phyloP scores from a whole-genome alignment of 1,140 invertebrate species.

The Calephelis virginiensis region DNA sequence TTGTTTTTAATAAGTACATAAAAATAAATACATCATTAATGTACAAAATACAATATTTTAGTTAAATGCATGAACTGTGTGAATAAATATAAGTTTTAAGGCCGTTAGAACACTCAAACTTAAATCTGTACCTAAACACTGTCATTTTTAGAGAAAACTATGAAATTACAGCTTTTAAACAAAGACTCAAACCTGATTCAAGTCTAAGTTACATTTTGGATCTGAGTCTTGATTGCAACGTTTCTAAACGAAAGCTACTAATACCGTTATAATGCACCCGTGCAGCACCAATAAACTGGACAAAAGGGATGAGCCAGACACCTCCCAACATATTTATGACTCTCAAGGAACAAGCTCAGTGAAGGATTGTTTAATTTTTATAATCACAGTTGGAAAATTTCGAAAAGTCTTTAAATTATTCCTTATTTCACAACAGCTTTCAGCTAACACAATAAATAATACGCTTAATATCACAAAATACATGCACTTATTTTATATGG shows the following conservation, averaged over 20 bases:
- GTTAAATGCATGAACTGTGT: slow-evolving; percentile 17
- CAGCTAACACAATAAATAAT: slow-evolving; percentile 19
- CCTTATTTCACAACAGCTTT: slow-evolving; percentile 11
- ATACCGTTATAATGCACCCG: slow-evolving; percentile 23
- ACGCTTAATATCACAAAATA: slow-evolving; percentile 66
- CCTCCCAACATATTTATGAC: slow-evolving; percentile 22
- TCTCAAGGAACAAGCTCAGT: slow-evolving; percentile 14
- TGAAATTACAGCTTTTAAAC: too few species aligned
- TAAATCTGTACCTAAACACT: too few species aligned
- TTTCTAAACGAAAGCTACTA: slow-evolving; percentile 52
- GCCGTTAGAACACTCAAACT: too few species aligned
- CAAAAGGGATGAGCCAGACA: slow-evolving; percentile 17
- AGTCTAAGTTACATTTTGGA: too few species aligned
- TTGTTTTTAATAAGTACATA: slow-evolving; percentile 10
- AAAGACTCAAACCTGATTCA: too few species aligned
- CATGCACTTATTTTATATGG: slow-evolving; percentile 46
- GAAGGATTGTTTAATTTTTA: slow-evolving; percentile 14
- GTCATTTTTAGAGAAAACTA: too few species aligned
- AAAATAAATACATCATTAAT: slow-evolving; percentile 22
- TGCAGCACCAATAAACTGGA: slow-evolving; percentile 13
- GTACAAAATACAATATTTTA: slow-evolving; percentile 15
- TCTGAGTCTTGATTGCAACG: slow-evolving; percentile 31
- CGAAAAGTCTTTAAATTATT: neutral
- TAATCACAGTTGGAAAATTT: slow-evolving; percentile 18
- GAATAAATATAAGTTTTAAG: slow-evolving; percentile 4